phyloP scores from a whole-genome alignment of 2,113 vertebrate genomes.

The Andinoacara biseriatus region DNA sequence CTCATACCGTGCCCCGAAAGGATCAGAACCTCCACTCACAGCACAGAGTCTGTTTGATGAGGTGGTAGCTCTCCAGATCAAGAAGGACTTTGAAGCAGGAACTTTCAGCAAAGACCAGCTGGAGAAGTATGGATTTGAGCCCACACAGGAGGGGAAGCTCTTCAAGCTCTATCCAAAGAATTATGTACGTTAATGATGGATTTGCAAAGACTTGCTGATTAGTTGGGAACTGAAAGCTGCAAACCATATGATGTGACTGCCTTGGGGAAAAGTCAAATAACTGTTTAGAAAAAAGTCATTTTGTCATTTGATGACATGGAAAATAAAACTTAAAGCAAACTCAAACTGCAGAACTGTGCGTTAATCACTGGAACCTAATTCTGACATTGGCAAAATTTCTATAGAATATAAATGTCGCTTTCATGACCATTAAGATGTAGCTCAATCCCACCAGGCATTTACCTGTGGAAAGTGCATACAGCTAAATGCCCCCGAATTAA shows the following conservation, averaged over 20 bases:
- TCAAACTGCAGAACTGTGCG: background rate
- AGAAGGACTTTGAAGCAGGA: slow-evolving; percentile 84
- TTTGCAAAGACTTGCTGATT: background rate
- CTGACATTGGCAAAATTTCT: too few species aligned
- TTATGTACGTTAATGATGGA: slow-evolving; percentile 80
- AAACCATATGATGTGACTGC: background rate
- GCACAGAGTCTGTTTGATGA: slow-evolving; percentile 84
- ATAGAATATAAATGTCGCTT: too few species aligned
- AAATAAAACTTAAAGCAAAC: background rate
- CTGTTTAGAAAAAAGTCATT: background rate
- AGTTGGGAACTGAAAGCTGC: background rate
- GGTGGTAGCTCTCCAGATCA: slow-evolving; percentile 83
- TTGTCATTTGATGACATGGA: background rate
- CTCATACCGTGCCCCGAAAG: slow-evolving; percentile 83
- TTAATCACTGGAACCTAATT: background rate
- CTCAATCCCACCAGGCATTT: too few species aligned
- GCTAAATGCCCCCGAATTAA: too few species aligned
- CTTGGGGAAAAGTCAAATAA: background rate
- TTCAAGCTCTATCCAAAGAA: slow-evolving; percentile 94
- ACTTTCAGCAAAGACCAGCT: slow-evolving; percentile 78
- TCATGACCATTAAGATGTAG: too few species aligned
- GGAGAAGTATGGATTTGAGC: slow-evolving; percentile 92
- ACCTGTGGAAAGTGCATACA: too few species aligned
- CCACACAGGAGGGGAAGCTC: slow-evolving; percentile 89
- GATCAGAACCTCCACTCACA: slow-evolving; percentile 80